Base-by-base conservation (phyloP, 1,140 invertebrate genomes). In the Dinoponera quadriceps region DNA sequence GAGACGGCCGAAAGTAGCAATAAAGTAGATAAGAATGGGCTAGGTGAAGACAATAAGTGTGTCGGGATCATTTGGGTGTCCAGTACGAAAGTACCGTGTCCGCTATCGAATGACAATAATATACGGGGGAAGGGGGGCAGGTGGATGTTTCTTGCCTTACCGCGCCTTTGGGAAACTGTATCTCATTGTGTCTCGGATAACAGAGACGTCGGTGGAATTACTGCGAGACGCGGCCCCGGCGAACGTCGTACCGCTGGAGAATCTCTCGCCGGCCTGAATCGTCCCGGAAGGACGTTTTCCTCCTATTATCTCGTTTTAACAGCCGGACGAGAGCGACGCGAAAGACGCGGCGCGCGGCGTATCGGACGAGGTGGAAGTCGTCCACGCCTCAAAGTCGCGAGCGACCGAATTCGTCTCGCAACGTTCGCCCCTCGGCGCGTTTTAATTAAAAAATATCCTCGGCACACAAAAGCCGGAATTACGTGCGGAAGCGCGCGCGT, bases 161-260 rank as follows among this genome's bases (percentile, higher is more conserved):
- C 51, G 22, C 54, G 51, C 75, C 75, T 80, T 80, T 80, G 75
- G 69, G 75, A 80, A 80, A 80, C 65, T 57, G 65, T 80, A 80
- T 80, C 75, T 68, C 54, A 55, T 68, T 80, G 75, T 71, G 54
- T 80, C 75, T 80, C 75, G 65, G 51, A 80, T 80, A 80, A 71
- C 75, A 80, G 65, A 80, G 75, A 80, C 75, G 65, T 80, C 65
- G 65, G 75, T 69, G 65, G 75, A 80, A 80, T 80, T 80, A 80
- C 75, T 80, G 65, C 25, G 54, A 59, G 75, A 77, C 20, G 63
- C 74, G 49, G 63, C 66, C 65, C 51, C 69, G 57, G 54, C 73
- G 73, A 77, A 29, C 75, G 48, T 69, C 66, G 66, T 25, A 25
- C 29, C 22, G 66, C 63, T 29, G 49, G n/a, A 80, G 66, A 65